phyloP scores from a whole-genome alignment of 1,140 invertebrate genomes.

The Reticulitermes speratus region DNA sequence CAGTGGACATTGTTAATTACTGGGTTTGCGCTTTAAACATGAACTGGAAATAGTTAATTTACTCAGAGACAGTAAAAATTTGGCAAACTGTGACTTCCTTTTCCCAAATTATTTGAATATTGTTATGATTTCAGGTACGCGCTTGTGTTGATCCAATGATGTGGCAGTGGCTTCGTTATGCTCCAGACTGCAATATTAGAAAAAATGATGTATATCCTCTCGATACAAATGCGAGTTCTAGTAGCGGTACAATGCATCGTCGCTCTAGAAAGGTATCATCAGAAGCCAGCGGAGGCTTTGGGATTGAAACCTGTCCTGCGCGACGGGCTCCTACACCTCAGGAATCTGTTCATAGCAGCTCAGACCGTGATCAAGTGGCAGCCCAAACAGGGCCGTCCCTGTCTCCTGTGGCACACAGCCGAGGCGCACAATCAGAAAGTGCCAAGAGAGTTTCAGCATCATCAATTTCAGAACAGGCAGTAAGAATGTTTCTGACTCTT shows the following conservation, averaged over 20 bases:
- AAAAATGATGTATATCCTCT: neutral
- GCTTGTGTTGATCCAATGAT: constrained; percentile 62
- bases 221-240: neutral
- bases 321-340: constrained; percentile 33
- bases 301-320: neutral
- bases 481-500: neutral
- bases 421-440: neutral
- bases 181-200: constrained; percentile 39
- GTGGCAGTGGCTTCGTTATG: constrained; percentile 61
- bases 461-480: neutral
- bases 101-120: neutral
- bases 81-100: too few species aligned
- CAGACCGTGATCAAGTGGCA: constrained; percentile 30
- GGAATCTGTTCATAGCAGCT: constrained; percentile 37
- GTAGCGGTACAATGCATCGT: neutral
- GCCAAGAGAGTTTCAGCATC: neutral
- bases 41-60: too few species aligned
- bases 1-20: too few species aligned
- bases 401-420: neutral
- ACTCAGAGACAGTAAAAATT: too few species aligned
- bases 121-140: constrained; percentile 48
- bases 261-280: constrained; percentile 1
- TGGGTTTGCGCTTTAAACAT: too few species aligned
- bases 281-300: neutral
- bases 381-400: neutral